Evolutionary conservation across 2,113 vertebrate species (phyloP).

Genomic region (Scatophagus argus): DNA sequence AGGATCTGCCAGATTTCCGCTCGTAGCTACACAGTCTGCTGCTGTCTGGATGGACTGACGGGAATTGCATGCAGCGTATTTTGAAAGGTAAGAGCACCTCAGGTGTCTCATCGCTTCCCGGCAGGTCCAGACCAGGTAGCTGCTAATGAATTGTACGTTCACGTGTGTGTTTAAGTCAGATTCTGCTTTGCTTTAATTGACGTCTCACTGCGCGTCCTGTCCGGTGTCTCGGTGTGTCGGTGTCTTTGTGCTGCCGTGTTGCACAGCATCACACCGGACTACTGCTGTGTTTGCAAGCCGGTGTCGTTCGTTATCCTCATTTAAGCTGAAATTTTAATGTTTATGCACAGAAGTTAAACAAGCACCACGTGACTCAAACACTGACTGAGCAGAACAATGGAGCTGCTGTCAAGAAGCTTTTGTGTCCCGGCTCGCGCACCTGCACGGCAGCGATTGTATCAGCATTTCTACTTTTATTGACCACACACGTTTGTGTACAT

Average conservation of each 20-base stretch:
- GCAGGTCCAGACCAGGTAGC: not conserved
- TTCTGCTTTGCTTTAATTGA: not conserved
- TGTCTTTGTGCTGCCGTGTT: not conserved
- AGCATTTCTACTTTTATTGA: not conserved
- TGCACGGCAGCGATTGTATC: not conserved
- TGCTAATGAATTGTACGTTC: not conserved
- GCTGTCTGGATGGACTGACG: conserved; percentile 58
- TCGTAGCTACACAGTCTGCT: not conserved
- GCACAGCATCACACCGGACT: not conserved
- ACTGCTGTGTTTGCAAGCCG: conserved; percentile 1
- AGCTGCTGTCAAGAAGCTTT: conserved; percentile 21
- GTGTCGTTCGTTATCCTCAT: not conserved
- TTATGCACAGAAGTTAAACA: not conserved
- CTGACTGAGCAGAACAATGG: conserved; percentile 51
- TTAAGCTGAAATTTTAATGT: too few relatives aligned
- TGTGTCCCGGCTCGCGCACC: conserved; percentile 13
- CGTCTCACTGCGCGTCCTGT: not conserved
- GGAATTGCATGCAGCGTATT: conserved; percentile 32
- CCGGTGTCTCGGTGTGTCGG: too few relatives aligned
- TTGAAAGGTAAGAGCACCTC: conserved; percentile 64
- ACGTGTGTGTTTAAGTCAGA: not conserved
- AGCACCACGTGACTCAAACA: conserved; percentile 10
- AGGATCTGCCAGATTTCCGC: not conserved
- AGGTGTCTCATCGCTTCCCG: not conserved
- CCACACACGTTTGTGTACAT: not conserved